Evolutionary conservation across 2,113 vertebrate genomes (phyloP), one percentile per base, ranked within the genome.

Genomic region (Neoarius graeffei): DNA sequence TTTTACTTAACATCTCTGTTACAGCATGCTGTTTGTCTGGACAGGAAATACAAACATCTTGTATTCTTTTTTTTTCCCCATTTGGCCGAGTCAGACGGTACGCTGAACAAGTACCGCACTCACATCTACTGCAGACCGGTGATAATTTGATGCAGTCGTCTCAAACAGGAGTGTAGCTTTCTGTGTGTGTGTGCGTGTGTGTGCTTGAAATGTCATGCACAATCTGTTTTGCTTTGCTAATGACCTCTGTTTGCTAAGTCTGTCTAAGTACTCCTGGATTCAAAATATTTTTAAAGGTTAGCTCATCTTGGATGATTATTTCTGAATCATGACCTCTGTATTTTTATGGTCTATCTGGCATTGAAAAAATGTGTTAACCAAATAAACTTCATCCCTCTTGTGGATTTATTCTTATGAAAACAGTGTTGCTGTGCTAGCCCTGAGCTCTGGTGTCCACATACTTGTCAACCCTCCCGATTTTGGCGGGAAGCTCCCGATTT

Each of bases 91-190:
- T 86, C 91, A 91, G 91, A 91, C 13, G 83, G 87, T 88, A 83
- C 87, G 89, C 91, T 93, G 94, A 94, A 86, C 56, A 85, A 80
- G 84, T 89, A 92, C 93, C 94, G 94, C 19, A 76, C 89, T 91
- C 76, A 87, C 73, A 92, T 89, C 89, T 87, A 91, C 95, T 95
- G 95, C 93, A 93, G 88, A 87, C 92, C 54, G 67, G 88, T 90
- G 95, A 95, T 95, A 95, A 95, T 94, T 93, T 90, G 90, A 92
- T 91, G 92, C 91, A 92, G 90, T 92, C 91, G 92, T 94, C 85
- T 90, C 91, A 89, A 87, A 23, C 92, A 79, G 90, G 84, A 93
- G 93, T 89, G 84, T 90, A 90, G 93, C 93, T 93, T 94, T 95
- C 93, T 93, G 93, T 89, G 92, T 93, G 90, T 85, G 84, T 64